A percentile compares a stretch with the other conserved stretches of the same genome.
Evolutionary conservation across 2,888 invertebrate genomes (phyloP).

Genomic region (Acleris emargana): DNA sequence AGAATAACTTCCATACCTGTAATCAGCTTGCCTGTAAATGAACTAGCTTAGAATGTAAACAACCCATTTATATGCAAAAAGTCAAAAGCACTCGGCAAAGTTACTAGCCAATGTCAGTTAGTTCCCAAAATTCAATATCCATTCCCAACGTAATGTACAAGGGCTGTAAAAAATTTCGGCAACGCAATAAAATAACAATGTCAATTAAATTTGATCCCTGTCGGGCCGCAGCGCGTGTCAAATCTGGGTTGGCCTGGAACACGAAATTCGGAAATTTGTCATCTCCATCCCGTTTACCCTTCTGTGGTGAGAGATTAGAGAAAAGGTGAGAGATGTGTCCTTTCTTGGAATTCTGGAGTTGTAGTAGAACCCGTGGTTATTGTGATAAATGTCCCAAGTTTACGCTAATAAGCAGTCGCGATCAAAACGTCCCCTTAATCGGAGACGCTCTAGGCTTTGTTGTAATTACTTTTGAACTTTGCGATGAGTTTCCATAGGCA

Average conservation of each 20-base stretch:
- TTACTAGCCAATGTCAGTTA: constrained; percentile 11
- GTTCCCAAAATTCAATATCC: constrained; percentile 23
- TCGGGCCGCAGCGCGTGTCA: constrained; percentile 17
- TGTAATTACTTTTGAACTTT: constrained; percentile 46
- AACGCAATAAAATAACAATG: constrained; percentile 30
- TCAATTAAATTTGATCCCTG: constrained; percentile 30
- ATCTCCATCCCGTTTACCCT: background rate
- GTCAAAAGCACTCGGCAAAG: constrained; percentile 16
- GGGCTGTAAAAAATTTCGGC: constrained; percentile 11
- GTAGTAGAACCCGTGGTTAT: constrained; percentile 2
- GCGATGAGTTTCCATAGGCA: constrained; percentile 40
- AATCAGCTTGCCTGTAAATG: background rate
- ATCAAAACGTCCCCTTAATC: constrained; percentile 39
- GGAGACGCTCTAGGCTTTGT: constrained; percentile 39
- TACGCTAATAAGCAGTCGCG: constrained; percentile 30
- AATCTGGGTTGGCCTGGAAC: background rate
- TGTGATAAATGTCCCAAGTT: constrained; percentile 31
- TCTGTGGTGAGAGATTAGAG: background rate
- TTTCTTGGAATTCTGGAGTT: background rate
- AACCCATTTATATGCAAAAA: constrained; percentile 10
- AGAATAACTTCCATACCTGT: too few species aligned
- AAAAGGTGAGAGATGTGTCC: too few species aligned
- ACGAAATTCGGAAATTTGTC: too few species aligned
- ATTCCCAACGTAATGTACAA: constrained; percentile 17
- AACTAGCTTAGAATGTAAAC: background rate